phyloP scores from a whole-genome alignment of 2,113 vertebrate species.

The Gopherus flavomarginatus region DNA sequence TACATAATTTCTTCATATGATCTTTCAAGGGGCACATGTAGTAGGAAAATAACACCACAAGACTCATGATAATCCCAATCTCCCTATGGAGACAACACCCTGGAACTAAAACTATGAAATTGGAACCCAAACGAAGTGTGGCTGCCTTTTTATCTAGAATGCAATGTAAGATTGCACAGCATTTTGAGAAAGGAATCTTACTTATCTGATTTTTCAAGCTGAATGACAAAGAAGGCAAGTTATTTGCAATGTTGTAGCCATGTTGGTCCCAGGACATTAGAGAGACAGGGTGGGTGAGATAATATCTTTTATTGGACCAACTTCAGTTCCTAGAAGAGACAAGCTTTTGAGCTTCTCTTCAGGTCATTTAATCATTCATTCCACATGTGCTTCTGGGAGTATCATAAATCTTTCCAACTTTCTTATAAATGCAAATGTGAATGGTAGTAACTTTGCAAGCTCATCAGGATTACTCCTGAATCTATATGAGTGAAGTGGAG shows the following conservation, averaged over 20 bases:
- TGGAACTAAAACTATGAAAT: neutral
- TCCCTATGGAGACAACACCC: neutral
- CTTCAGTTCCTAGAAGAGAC: neutral
- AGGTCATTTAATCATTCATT: neutral
- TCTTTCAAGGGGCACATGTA: neutral
- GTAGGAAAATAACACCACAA: fast-evolving
- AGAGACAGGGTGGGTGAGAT: neutral
- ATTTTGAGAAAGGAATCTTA: neutral
- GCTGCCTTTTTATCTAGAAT: neutral
- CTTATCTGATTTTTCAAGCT: neutral
- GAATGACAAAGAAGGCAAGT: neutral
- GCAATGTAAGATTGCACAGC: neutral
- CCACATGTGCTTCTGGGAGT: neutral
- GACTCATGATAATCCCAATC: neutral
- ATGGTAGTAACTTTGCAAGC: neutral
- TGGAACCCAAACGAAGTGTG: neutral
- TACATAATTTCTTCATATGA: neutral
- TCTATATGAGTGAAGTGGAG: neutral
- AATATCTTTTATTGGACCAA: neutral
- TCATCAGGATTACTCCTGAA: neutral
- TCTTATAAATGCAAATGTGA: neutral
- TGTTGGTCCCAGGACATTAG: neutral
- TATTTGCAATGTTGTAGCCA: neutral
- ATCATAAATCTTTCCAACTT: neutral
- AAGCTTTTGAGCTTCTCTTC: neutral